phyloP scores from a whole-genome alignment of 2,888 invertebrate species.

The Brachypalpus laphriformis region DNA sequence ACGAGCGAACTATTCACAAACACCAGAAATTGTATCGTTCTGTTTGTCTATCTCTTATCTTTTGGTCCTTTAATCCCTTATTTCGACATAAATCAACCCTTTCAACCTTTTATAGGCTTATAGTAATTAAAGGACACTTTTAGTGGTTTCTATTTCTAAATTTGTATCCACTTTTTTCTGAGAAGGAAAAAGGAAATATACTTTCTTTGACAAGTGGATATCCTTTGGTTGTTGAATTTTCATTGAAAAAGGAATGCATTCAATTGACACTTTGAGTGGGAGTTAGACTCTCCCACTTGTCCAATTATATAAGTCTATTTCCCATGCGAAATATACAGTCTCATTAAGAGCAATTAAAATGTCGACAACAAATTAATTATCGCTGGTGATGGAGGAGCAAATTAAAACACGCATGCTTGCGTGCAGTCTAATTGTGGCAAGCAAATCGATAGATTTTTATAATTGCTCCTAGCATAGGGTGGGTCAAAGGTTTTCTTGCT shows the following conservation, averaged over 20 bases:
- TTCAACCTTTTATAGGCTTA: background rate
- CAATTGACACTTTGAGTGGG: background rate
- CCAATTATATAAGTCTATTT: constrained; percentile 23
- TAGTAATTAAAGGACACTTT: background rate
- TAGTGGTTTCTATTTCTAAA: no score
- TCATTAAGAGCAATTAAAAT: constrained; percentile 51
- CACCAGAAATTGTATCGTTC: background rate
- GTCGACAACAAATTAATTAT: constrained; percentile 54
- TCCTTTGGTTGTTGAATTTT: background rate
- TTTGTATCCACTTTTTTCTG: no score
- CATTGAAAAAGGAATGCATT: constrained; percentile 3
- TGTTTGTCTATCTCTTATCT: background rate
- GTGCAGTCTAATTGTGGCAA: constrained; percentile 38
- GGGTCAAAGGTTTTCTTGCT: background rate
- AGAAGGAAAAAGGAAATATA: no score
- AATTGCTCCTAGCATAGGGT: background rate
- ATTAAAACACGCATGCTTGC: constrained; percentile 60
- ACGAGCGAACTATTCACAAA: background rate
- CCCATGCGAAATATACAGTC: constrained; percentile 11
- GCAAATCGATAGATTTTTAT: constrained; percentile 12
- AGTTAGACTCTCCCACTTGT: background rate
- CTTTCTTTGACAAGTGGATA: no score
- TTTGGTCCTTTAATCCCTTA: background rate
- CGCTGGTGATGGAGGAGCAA: constrained; percentile 8
- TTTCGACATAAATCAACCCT: constrained; percentile 13